A percentile compares a stretch with the other conserved stretches of the same genome.
These are phyloP conservation scores for Danio kyathit DNA, from an alignment of 2,797 vertebrate genomes.

Conservation along the genomic window DNA sequence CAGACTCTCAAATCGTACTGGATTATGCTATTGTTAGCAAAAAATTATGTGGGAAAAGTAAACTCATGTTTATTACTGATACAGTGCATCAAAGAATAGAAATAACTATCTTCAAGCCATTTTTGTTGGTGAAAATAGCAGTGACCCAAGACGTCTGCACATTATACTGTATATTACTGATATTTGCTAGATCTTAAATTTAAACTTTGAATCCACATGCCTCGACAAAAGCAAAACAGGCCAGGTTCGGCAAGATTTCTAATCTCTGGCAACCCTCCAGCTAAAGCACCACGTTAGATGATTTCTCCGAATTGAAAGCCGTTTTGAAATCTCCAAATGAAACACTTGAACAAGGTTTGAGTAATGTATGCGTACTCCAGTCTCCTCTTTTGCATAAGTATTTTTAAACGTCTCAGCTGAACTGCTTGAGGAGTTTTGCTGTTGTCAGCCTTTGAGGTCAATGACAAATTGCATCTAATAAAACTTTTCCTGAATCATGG, in stretches of 20 bases:
- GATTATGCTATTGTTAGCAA: no score
- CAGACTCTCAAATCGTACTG: no score
- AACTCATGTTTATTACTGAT: no score
- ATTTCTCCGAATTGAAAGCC: slow-evolving; percentile 22
- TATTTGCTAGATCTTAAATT: not conserved
- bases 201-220: not conserved
- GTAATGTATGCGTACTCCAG: slow-evolving; percentile 13
- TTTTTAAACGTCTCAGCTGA: slow-evolving; percentile 16
- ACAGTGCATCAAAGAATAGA: no score
- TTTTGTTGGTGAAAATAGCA: no score
- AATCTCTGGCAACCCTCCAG: not conserved
- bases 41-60: no score
- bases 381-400: slow-evolving; percentile 29
- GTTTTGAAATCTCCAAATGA: slow-evolving; percentile 18
- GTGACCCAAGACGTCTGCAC: no score
- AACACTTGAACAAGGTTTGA: slow-evolving; percentile 34
- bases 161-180: no score
- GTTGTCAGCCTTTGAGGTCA: slow-evolving; percentile 26
- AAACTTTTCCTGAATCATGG: slow-evolving; percentile 35
- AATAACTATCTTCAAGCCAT: no score
- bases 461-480: slow-evolving; percentile 20
- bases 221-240: not conserved
- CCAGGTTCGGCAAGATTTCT: not conserved
- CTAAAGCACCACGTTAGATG: slow-evolving; percentile 48
- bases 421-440: slow-evolving; percentile 12